Evolutionary conservation across 2,888 invertebrate species (phyloP).

Genomic region (Spisula subtruncata): DNA sequence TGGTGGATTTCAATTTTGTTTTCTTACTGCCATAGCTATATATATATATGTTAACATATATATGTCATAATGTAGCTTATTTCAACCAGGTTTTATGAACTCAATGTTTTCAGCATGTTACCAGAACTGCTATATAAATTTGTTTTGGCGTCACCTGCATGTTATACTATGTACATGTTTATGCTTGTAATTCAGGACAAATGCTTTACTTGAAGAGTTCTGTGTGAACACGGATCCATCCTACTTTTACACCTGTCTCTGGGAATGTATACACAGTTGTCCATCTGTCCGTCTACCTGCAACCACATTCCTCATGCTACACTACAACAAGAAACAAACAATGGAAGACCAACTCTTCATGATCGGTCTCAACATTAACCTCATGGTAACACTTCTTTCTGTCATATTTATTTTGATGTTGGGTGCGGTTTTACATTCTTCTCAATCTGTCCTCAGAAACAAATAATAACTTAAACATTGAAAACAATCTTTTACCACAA

Average conservation of each 20-base stretch:
- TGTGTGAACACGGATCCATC: slow-evolving; percentile 93
- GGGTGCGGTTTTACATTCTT: no score
- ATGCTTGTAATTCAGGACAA: slow-evolving; percentile 77
- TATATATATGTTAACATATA: no score
- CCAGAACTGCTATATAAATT: no score
- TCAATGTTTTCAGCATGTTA: no score
- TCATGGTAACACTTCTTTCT: slow-evolving; percentile 90
- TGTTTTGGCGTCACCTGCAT: neutral
- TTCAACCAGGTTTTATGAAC: no score
- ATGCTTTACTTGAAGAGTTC: slow-evolving; percentile 90
- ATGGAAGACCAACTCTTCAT: slow-evolving; percentile 94
- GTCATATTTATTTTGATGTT: neutral
- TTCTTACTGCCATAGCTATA: no score
- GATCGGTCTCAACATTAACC: slow-evolving; percentile 94
- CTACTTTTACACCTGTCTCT: slow-evolving; percentile 95
- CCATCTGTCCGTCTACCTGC: slow-evolving; percentile 94
- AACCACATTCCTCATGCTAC: slow-evolving; percentile 93
- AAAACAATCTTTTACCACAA: no score
- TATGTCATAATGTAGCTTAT: no score
- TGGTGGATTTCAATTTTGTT: no score
- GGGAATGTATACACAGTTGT: slow-evolving; percentile 95
- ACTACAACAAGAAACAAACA: slow-evolving; percentile 93
- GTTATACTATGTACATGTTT: neutral
- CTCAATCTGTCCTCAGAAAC: no score
- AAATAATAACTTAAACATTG: no score